Evolutionary conservation across 2,888 invertebrate genomes (phyloP).

Genomic region (Neoascia interrupta): DNA sequence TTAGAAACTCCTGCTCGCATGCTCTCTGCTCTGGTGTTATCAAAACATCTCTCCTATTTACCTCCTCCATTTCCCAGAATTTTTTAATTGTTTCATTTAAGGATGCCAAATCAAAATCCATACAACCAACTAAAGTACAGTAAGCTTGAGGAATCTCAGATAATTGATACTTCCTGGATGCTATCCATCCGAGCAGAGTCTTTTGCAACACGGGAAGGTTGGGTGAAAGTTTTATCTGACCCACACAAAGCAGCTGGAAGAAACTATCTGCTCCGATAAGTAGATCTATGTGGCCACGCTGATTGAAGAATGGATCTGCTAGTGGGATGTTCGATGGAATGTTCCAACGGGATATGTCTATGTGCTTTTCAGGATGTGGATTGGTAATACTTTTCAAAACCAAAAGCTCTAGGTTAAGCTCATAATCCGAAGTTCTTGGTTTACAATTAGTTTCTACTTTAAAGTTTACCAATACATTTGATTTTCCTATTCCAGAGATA

Average conservation of each 20-base stretch:
- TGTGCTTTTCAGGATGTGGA: neutral
- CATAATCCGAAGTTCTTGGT: neutral
- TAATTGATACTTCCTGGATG: neutral
- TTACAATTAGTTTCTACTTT: neutral
- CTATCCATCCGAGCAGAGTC: constrained; percentile 2
- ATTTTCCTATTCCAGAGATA: constrained; percentile 1
- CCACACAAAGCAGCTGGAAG: neutral
- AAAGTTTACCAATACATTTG: neutral
- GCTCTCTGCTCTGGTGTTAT: too few relatives aligned
- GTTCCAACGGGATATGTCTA: neutral
- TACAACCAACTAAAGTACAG: too few relatives aligned
- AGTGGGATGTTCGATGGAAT: neutral
- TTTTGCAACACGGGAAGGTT: neutral
- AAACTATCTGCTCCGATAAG: too few relatives aligned
- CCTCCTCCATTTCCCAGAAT: too few relatives aligned
- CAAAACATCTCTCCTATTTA: too few relatives aligned
- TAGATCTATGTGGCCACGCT: neutral
- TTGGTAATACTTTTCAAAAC: neutral
- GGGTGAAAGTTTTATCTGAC: neutral
- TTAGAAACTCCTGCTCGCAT: constrained; percentile 4
- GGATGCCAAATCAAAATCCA: too few relatives aligned
- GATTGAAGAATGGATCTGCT: neutral
- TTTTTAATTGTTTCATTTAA: too few relatives aligned
- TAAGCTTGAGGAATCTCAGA: neutral
- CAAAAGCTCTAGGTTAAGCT: neutral